These are phyloP conservation scores for Drosophila ogumai DNA, from an alignment of 1,140 invertebrate genomes.

Conservation along the genomic window DNA sequence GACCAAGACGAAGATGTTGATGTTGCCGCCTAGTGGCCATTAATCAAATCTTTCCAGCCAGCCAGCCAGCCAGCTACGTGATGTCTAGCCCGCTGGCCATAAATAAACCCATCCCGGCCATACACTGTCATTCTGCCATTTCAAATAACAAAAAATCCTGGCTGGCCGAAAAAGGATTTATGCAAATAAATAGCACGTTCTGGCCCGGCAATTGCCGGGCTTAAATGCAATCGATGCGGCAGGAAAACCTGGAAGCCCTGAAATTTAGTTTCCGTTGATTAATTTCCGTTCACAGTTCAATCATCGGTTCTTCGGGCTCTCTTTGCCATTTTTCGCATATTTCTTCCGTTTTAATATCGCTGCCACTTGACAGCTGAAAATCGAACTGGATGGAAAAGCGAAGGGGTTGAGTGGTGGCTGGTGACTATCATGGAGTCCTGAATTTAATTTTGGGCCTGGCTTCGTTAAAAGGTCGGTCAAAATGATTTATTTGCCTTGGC, in stretches of 20 bases:
- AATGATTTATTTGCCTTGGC: conserved; percentile 70
- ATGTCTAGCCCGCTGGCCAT: conserved; percentile 59
- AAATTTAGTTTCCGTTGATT: conserved; percentile 80
- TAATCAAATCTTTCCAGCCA: conserved; percentile 59
- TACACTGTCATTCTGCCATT: conserved; percentile 8
- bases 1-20: conserved; percentile 47
- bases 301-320: conserved; percentile 44
- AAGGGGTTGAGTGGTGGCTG: conserved; percentile 28
- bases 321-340: conserved; percentile 58
- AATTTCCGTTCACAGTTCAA: conserved; percentile 79
- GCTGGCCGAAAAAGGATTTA: conserved; percentile 47
- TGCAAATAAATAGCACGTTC: conserved; percentile 54
- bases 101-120: conserved; percentile 54
- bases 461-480: conserved; percentile 67
- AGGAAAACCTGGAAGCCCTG: conserved; percentile 27
- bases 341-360: conserved; percentile 37
- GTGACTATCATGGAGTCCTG: conserved; percentile 13
- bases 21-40: conserved; percentile 61
- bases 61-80: conserved; percentile 50
- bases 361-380: conserved; percentile 38
- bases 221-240: conserved; percentile 32
- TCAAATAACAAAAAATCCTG: conserved; percentile 14
- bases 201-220: conserved; percentile 6
- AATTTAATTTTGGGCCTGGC: conserved; percentile 63
- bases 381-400: conserved; percentile 32